A percentile compares a stretch with the other conserved stretches of the same genome.
Evolutionary conservation across 2,888 invertebrate species (phyloP).

Genomic region (Ennomos quercinarius): DNA sequence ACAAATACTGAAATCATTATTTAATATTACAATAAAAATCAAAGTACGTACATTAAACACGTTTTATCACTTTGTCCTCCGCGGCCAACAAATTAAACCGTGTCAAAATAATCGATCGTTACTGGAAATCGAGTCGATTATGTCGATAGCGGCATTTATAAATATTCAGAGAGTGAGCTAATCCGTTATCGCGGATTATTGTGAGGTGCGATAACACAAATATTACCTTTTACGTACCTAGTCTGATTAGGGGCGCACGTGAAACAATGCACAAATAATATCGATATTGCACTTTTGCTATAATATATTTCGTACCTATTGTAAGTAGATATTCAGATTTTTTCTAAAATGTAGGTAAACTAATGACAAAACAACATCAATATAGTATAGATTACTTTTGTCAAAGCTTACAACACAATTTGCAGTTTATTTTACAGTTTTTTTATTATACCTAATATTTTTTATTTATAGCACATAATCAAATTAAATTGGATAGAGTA

Average conservation of each 20-base stretch:
- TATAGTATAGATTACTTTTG: too few relatives aligned
- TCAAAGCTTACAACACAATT: too few relatives aligned
- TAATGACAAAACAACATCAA: too few relatives aligned
- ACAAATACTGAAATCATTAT: too few relatives aligned
- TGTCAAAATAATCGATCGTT: conserved; percentile 58
- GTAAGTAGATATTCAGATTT: too few relatives aligned
- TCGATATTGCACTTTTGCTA: conserved; percentile 3
- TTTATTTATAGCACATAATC: too few relatives aligned
- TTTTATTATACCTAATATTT: too few relatives aligned
- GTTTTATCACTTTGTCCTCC: conserved; percentile 8
- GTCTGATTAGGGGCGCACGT: conserved; percentile 43
- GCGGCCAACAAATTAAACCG: conserved; percentile 45
- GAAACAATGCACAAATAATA: neutral
- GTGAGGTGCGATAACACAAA: conserved; percentile 71
- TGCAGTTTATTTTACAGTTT: too few relatives aligned
- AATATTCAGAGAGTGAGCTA: conserved; percentile 74
- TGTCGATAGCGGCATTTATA: conserved; percentile 77
- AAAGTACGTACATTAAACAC: neutral
- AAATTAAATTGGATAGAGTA: too few relatives aligned
- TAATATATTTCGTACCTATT: too few relatives aligned
- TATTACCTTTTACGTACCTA: conserved; percentile 50
- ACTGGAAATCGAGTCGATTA: conserved; percentile 59
- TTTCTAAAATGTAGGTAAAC: too few relatives aligned
- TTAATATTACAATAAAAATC: too few relatives aligned
- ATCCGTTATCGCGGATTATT: conserved; percentile 84